Base-by-base conservation (phyloP, 1,140 invertebrate species). In the Pararge aegeria region DNA sequence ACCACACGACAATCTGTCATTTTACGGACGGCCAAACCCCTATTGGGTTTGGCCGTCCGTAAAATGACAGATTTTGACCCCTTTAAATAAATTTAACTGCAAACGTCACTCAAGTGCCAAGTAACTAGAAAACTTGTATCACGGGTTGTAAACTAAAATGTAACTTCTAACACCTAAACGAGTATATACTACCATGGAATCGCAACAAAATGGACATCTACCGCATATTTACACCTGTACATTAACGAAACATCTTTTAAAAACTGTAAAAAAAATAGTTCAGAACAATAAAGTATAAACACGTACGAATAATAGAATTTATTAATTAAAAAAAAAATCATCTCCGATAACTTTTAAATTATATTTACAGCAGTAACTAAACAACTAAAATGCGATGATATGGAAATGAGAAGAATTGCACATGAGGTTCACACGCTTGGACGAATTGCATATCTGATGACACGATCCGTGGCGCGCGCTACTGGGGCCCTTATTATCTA, bases 401-500 rank as follows among this genome's bases (percentile, higher is more conserved):
- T 84, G 84, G 80, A 87, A 87, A 87, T 82, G 73, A 86, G 75
- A 81, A 78, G 74, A 85, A 87, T 89, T 89, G 87, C 87, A 89
- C 87, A 86, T 78, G 58, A 81, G 72, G 77, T 84, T 81, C 71
- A 78, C 71, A 78, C 69, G 73, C 70, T 69, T 82, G 83, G 82
- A 87, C 83, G 83, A 77, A 77, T 81, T 75, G 73, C 72, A 67
- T 71, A 46, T 54, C 52, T 19, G 42, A 71, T 61, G 59, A 66
- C 63, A 56, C 64, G 73, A 69, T 68, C 73, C n/a, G 55, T 64
- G 50, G 30, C 38, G 9, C 30, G 30, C 48, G 55, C 15, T 44
- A 48, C 46, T 19, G 10, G 29, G 20, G 10, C 18, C 24, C 24
- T 24, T 7, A 24, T 24, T 7, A n/a, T 24, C 24, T 24, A 24